Conservation (phyloP, 2,797 vertebrate genomes). For the Hephaestus fuliginosus region DNA sequence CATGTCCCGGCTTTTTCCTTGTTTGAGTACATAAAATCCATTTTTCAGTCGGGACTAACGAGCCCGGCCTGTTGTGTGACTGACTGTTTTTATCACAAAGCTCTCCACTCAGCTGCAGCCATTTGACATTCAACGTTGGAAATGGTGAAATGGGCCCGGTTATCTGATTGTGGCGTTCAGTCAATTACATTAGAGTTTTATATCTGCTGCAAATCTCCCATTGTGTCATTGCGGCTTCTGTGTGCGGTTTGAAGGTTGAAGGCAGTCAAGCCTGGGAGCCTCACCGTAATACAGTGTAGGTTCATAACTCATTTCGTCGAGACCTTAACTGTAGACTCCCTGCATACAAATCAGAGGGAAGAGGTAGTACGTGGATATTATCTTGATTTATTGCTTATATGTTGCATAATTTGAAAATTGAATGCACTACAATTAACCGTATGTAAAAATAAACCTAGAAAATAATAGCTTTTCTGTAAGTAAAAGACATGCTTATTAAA, state of each 20-base stretch:
- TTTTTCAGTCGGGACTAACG: constrained; percentile 36
- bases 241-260: constrained; percentile 57
- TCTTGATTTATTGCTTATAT: constrained; percentile 25
- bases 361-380: constrained; percentile 37
- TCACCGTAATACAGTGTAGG: constrained; percentile 32
- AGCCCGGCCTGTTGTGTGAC: constrained; percentile 34
- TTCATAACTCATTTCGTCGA: constrained; percentile 55
- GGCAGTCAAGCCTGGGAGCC: constrained; percentile 30
- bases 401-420: not conserved
- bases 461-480: not conserved
- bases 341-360: constrained; percentile 47
- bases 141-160: constrained; percentile 64
- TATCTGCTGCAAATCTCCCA: constrained; percentile 75
- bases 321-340: constrained; percentile 18
- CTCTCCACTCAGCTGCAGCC: constrained; percentile 56
- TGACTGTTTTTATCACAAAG: constrained; percentile 66
- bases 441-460: constrained; percentile 6
- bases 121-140: constrained; percentile 64
- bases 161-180: constrained; percentile 79
- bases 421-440: not conserved
- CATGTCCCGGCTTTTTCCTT: constrained; percentile 34
- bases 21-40: constrained; percentile 33
- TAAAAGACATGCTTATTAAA: not conserved
- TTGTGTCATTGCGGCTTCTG: constrained; percentile 68
- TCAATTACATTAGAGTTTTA: constrained; percentile 79